Conservation (phyloP, 2,113 vertebrate species). For the Glareola pratincola region DNA sequence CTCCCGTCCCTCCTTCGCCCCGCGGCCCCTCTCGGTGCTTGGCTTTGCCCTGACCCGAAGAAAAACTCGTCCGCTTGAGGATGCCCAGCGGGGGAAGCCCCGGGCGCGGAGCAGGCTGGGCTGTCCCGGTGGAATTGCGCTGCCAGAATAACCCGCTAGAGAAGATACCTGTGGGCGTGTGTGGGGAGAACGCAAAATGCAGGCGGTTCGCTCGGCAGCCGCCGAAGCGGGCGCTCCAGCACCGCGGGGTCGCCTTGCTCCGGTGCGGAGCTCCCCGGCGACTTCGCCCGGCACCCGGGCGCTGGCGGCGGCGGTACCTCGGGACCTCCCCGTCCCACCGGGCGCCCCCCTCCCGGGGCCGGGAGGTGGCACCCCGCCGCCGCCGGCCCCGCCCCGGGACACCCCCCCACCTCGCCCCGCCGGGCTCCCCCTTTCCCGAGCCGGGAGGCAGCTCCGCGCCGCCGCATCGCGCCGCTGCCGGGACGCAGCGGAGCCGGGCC, state of each 20-base stretch:
- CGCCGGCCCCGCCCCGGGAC: no score
- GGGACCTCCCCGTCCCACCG: no score
- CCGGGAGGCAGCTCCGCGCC: not conserved
- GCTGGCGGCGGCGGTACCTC: no score
- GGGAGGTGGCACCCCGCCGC: not conserved
- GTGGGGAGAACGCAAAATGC: rapidly evolving
- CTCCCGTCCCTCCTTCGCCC: not conserved
- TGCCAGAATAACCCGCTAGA: rapidly evolving
- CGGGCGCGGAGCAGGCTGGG: not conserved
- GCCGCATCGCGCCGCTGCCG: not conserved
- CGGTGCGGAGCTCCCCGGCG: no score
- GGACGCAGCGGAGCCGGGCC: no score
- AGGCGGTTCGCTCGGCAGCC: not conserved
- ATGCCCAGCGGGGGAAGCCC: not conserved
- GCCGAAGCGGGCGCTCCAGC: not conserved
- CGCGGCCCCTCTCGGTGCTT: not conserved
- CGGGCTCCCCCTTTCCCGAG: not conserved
- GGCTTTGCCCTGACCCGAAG: not conserved
- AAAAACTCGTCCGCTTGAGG: not conserved
- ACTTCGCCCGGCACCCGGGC: not conserved
- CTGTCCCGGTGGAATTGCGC: not conserved
- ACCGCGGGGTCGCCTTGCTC: not conserved
- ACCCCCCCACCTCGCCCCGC: not conserved
- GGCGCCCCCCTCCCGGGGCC: no score
- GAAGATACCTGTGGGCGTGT: rapidly evolving